Conservation (phyloP, 2,113 vertebrate species). For the Podocnemis expansa region DNA sequence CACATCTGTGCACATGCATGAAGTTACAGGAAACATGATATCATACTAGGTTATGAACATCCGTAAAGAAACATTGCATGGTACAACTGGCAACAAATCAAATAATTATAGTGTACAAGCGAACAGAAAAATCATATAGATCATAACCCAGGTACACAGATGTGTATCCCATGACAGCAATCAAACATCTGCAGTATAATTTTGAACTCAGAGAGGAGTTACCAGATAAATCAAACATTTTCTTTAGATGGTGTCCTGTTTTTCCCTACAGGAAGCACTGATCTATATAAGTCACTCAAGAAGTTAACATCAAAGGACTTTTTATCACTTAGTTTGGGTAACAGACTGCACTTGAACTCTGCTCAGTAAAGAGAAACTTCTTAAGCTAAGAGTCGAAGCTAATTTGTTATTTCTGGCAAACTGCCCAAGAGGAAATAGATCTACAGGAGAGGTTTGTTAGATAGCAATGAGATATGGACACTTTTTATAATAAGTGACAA, state of each 20-base stretch:
- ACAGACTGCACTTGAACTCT: constrained; percentile 75
- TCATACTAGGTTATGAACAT: too few species aligned
- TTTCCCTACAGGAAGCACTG: constrained; percentile 57
- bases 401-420: constrained; percentile 81
- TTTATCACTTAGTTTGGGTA: constrained; percentile 78
- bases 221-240: constrained; percentile 68
- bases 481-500: constrained; percentile 65
- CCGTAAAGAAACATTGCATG: too few species aligned
- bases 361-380: constrained; percentile 76
- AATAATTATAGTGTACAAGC: too few species aligned
- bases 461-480: constrained; percentile 65
- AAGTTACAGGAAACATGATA: too few species aligned
- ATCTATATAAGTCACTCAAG: constrained; percentile 70
- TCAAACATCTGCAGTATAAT: constrained; percentile 44
- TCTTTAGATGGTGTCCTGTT: constrained; percentile 46
- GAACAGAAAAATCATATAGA: too few species aligned
- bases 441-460: constrained; percentile 66
- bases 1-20: too few species aligned
- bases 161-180: too few species aligned
- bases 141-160: too few species aligned
- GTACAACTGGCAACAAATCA: too few species aligned
- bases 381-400: constrained; percentile 75
- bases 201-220: constrained; percentile 52
- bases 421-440: constrained; percentile 75
- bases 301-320: constrained; percentile 77